A percentile compares a stretch with the other conserved stretches of the same genome.
These are phyloP conservation scores for Apis cerana DNA, from an alignment of 1,140 invertebrate species.

Conservation along the genomic window DNA sequence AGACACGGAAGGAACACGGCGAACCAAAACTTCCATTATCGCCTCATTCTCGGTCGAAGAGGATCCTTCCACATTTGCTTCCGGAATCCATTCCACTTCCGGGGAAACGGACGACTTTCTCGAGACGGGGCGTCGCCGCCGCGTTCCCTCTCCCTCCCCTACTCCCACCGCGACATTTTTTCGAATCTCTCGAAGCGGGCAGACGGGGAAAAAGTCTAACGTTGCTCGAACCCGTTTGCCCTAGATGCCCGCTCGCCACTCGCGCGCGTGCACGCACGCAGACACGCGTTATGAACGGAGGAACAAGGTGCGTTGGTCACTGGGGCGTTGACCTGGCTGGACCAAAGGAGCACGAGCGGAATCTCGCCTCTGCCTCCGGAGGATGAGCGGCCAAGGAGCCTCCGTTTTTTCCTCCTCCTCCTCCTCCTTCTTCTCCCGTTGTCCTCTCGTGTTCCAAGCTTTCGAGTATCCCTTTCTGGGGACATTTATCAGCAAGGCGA, in stretches of 20 bases:
- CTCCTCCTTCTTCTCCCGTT: neutral
- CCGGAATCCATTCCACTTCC: too few relatives aligned
- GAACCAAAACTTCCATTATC: too few relatives aligned
- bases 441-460: neutral
- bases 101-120: neutral
- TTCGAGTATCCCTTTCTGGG: too few relatives aligned
- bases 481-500: neutral
- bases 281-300: constrained; percentile 62
- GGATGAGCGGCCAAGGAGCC: constrained; percentile 37
- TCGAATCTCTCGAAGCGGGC: constrained; percentile 46
- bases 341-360: constrained; percentile 74
- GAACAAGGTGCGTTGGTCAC: constrained; percentile 75
- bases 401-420: constrained; percentile 1
- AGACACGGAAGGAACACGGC: too few relatives aligned
- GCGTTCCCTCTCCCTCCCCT: too few relatives aligned
- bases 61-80: too few relatives aligned
- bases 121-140: neutral
- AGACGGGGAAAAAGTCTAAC: constrained; percentile 61
- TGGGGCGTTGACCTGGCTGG: constrained; percentile 77
- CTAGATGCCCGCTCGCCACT: constrained; percentile 47
- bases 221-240: constrained; percentile 59
- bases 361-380: constrained; percentile 56
- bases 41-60: too few relatives aligned
- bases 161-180: constrained; percentile 34
- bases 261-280: constrained; percentile 5